Evolutionary conservation across 2,888 invertebrate genomes (phyloP).

Genomic region (Nasonovia ribisnigri): DNA sequence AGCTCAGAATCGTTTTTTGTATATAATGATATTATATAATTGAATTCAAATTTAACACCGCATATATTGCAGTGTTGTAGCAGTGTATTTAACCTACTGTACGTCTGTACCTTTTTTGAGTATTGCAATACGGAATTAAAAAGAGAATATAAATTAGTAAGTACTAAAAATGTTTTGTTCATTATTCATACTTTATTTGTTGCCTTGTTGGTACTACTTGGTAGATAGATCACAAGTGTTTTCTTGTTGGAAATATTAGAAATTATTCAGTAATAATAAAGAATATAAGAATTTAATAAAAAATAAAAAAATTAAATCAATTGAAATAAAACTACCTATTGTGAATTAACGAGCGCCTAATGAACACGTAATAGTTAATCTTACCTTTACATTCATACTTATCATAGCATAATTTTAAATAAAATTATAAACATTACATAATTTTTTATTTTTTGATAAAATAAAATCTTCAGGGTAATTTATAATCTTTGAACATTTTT

Average conservation of each 20-base stretch:
- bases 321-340: not conserved
- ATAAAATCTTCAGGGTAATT: constrained; percentile 86
- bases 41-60: too few species aligned
- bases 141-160: too few species aligned
- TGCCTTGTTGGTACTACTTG: too few species aligned
- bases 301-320: constrained; percentile 3
- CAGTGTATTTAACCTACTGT: too few species aligned
- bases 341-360: not conserved
- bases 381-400: constrained; percentile 16
- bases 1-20: too few species aligned
- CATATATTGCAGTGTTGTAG: too few species aligned
- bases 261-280: not conserved
- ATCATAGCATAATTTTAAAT: constrained; percentile 20
- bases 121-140: too few species aligned
- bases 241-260: not conserved
- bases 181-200: not conserved
- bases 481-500: constrained; percentile 88
- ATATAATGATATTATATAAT: too few species aligned
- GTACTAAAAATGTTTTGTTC: not conserved
- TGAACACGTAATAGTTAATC: not conserved
- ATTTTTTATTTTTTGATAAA: constrained; percentile 69
- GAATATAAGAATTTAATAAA: not conserved
- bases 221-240: not conserved
- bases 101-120: too few species aligned
- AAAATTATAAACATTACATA: not conserved